A percentile compares a stretch with the other conserved stretches of the same genome.
Conservation (phyloP, 2,888 invertebrate genomes). For the Sepiola atlantica region DNA sequence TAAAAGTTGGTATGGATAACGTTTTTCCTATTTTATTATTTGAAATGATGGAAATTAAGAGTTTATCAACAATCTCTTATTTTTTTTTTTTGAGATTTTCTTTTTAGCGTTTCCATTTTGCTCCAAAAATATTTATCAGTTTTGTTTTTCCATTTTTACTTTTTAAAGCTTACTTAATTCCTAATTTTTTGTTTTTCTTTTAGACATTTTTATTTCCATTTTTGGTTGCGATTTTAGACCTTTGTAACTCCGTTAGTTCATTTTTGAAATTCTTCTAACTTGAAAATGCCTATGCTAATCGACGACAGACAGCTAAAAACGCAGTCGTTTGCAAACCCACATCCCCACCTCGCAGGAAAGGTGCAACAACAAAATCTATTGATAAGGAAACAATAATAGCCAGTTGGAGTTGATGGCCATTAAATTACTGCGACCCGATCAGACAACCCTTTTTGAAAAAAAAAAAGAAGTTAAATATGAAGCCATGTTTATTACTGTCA, state of each 20-base stretch:
- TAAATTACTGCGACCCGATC: background rate
- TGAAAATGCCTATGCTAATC: background rate
- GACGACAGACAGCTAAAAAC: background rate
- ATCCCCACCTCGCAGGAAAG: background rate
- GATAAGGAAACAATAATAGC: background rate
- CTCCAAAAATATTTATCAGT: background rate
- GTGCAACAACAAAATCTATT: background rate
- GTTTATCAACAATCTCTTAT: background rate
- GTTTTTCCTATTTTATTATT: background rate
- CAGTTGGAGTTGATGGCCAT: background rate
- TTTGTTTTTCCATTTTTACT: background rate
- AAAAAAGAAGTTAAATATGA: background rate
- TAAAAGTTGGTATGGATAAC: background rate
- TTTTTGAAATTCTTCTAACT: background rate
- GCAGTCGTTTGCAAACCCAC: background rate
- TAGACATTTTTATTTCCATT: background rate
- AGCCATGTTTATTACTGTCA: background rate
- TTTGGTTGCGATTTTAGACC: background rate
- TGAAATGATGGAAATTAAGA: background rate
- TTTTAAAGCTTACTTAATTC: background rate
- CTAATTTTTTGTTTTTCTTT: background rate
- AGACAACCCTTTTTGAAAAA: background rate
- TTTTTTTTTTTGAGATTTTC: background rate
- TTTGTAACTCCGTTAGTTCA: background rate
- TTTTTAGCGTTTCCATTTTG: background rate